These are phyloP conservation scores for Resseliella maxima DNA, from an alignment of 2,888 invertebrate species.

Conservation along the genomic window DNA sequence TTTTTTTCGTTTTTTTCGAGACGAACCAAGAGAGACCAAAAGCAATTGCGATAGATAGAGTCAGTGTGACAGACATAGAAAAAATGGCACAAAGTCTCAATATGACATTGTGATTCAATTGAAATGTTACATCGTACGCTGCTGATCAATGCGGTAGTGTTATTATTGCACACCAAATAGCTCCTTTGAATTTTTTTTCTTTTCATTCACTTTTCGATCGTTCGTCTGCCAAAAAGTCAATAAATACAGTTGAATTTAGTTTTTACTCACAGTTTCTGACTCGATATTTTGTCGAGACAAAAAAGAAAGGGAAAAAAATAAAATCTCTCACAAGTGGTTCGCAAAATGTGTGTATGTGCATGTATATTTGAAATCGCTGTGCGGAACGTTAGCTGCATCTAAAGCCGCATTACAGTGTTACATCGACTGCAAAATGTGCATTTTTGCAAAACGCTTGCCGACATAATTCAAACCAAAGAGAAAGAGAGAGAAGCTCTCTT, in stretches of 20 bases:
- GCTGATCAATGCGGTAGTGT: not conserved
- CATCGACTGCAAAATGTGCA: no score
- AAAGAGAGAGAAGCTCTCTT: not conserved
- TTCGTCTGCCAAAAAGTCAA: slow-evolving; percentile 32
- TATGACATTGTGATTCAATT: slow-evolving; percentile 24
- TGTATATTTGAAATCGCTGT: not conserved
- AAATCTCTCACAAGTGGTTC: not conserved
- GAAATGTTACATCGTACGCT: not conserved
- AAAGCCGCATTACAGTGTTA: no score
- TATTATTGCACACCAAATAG: not conserved
- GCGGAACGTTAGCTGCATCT: no score
- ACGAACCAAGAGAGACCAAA: no score
- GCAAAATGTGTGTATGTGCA: no score
- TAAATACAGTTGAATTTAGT: not conserved
- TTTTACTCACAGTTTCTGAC: no score
- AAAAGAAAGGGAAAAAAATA: no score
- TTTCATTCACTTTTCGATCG: not conserved
- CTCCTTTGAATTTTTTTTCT: not conserved
- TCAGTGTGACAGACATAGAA: not conserved
- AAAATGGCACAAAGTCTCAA: not conserved
- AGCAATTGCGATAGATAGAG: not conserved
- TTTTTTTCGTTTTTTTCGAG: no score
- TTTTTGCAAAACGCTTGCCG: no score
- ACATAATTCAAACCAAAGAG: no score
- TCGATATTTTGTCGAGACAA: no score